Evolutionary conservation across 2,888 invertebrate genomes (phyloP), one percentile per base, ranked within the genome.

Genomic region (Macaria liturata): DNA sequence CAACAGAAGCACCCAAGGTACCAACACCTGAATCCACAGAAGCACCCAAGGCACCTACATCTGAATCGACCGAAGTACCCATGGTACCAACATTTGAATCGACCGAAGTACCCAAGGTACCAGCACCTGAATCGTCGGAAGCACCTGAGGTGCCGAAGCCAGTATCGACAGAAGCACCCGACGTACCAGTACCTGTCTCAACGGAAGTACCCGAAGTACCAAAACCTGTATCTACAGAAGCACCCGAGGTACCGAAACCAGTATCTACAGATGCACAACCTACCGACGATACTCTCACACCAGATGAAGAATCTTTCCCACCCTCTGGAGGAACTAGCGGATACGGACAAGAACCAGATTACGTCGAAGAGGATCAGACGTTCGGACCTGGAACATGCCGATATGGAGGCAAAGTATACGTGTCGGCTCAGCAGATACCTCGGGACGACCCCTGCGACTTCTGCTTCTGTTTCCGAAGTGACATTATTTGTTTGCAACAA

Each of bases 391-490:
- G 97, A 69, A 98, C 97, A 50, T 98, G 98, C 76, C 94, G 98
- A 72, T 98, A 97, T 74, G 97, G 97, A 58, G 97, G 98, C 72
- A 97, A 97, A 88, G 95, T 98, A 49, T 98, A 97, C 83, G 97
- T 98, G 45, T 98, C 98, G 2, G 98, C 98, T 1, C 98, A 98
- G 88, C 98, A 98, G 90, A 98, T 98, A 75, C 98, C 98, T 44
- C 93, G 98, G 71, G 97, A 97, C 72, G 97, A 98, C 91, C 97
- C 98, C 32, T 98, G 98, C 83, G 98, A 98, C 81, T 98, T 98
- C 93, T 98, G 98, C 88, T 98, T 98, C 95, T 98, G 98, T 93
- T 98, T 98, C 93, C 94, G 98, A 84, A 97, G 98, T 82, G 98
- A 98, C 80, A 98, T 98, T 73, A 98, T 98, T 76, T 98, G 98